phyloP scores from a whole-genome alignment of 1,140 invertebrate genomes.

The Trinorchestia longiramus region DNA sequence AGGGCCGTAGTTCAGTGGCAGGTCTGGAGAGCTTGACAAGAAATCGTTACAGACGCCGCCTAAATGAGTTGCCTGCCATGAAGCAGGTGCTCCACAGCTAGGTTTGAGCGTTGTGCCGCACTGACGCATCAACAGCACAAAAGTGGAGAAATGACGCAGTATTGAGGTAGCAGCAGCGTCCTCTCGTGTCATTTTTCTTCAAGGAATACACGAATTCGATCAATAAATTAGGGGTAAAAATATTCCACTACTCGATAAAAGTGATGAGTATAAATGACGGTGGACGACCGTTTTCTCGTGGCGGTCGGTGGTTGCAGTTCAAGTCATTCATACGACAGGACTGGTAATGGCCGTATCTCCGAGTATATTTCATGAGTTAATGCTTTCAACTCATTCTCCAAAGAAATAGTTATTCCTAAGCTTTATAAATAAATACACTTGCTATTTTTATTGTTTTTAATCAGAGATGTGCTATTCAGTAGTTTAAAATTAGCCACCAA shows the following conservation, averaged over 20 bases:
- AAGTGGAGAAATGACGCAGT: not conserved
- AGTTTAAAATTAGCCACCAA: too few relatives aligned
- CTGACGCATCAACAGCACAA: not conserved
- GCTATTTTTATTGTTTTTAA: not conserved
- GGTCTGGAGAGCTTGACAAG: conserved; percentile 17
- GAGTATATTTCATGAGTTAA: not conserved
- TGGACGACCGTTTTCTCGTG: not conserved
- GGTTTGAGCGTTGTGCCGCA: not conserved
- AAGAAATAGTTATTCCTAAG: not conserved
- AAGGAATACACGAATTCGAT: not conserved
- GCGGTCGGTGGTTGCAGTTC: not conserved
- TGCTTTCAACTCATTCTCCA: not conserved
- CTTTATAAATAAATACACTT: not conserved
- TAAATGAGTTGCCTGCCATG: not conserved
- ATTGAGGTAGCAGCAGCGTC: not conserved
- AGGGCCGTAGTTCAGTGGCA: conserved; percentile 27
- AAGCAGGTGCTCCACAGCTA: too few relatives aligned
- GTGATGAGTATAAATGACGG: not conserved
- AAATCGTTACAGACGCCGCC: conserved; percentile 35
- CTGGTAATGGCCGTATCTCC: not conserved
- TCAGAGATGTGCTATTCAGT: too few relatives aligned
- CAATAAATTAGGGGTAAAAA: not conserved
- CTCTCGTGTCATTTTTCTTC: not conserved
- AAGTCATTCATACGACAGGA: not conserved
- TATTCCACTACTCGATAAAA: not conserved